Evolutionary conservation across 2,797 vertebrate species (phyloP).

Genomic region (Eremophila alpestris): DNA sequence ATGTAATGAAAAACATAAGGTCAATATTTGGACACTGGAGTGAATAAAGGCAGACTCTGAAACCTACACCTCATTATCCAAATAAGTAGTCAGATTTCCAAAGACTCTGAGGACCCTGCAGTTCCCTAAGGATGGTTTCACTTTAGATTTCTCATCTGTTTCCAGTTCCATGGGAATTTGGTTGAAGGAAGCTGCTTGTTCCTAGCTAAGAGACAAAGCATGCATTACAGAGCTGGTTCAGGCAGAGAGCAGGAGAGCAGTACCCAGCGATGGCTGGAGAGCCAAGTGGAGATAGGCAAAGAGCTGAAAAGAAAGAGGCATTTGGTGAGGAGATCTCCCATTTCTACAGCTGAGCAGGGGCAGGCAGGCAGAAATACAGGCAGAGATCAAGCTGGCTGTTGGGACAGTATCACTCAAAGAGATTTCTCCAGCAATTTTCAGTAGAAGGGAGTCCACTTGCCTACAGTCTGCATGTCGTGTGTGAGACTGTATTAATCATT

Average conservation of each 20-base stretch:
- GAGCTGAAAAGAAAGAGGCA: background rate
- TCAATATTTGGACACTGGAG: background rate
- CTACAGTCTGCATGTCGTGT: background rate
- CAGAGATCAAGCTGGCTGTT: background rate
- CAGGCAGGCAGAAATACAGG: background rate
- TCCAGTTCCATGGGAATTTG: slow-evolving; percentile 1
- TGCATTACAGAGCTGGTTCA: background rate
- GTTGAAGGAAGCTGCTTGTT: background rate
- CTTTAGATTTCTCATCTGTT: background rate
- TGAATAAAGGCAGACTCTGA: background rate
- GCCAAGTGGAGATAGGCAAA: background rate
- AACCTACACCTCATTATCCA: slow-evolving; percentile 7
- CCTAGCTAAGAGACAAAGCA: background rate
- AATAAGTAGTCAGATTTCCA: background rate
- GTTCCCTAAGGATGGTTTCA: background rate
- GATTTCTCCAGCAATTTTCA: background rate
- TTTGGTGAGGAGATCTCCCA: background rate
- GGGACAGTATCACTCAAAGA: background rate
- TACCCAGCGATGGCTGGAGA: background rate
- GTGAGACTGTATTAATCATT: background rate
- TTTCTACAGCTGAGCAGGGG: background rate
- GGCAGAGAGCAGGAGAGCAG: background rate
- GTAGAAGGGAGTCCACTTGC: background rate
- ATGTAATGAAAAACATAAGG: background rate
- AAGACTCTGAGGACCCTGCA: background rate